Conservation (phyloP, 2,797 vertebrate species). For the Borostomias antarcticus region DNA sequence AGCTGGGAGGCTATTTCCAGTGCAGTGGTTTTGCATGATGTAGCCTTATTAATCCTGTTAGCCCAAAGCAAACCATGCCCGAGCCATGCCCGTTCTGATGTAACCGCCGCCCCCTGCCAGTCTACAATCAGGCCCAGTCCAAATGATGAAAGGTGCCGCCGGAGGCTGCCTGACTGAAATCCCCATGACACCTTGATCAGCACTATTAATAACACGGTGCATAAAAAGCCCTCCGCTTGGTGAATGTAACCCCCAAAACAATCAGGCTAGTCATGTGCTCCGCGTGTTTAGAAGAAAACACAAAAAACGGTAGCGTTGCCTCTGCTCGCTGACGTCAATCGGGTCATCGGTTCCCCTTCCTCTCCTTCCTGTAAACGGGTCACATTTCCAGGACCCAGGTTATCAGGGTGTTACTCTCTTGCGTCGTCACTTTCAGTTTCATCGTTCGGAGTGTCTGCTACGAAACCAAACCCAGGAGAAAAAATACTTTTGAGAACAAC, state of each 20-base stretch:
- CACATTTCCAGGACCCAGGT: constrained; percentile 55
- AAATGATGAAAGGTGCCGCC: constrained; percentile 58
- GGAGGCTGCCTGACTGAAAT: constrained; percentile 51
- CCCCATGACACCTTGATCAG: constrained; percentile 51
- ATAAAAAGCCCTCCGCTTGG: constrained; percentile 48
- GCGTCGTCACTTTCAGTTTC: too few species aligned
- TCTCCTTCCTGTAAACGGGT: constrained; percentile 18
- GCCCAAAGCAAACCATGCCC: constrained; percentile 36
- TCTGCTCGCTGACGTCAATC: constrained; percentile 68
- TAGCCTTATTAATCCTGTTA: constrained; percentile 60
- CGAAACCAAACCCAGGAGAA: neutral
- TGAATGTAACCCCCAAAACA: constrained; percentile 60
- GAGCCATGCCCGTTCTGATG: constrained; percentile 45
- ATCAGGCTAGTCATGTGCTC: constrained; percentile 65
- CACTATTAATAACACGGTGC: constrained; percentile 53
- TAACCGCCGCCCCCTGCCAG: constrained; percentile 30
- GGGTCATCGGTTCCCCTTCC: constrained; percentile 9
- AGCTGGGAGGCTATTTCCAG: constrained; percentile 1
- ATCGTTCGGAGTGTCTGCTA: constrained; percentile 5
- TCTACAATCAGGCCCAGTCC: constrained; percentile 59
- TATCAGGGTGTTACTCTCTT: constrained; percentile 40
- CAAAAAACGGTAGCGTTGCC: constrained; percentile 47
- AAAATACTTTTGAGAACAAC: constrained; percentile 16
- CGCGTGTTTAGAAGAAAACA: constrained; percentile 22
- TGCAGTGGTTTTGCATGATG: constrained; percentile 29